A percentile compares a stretch with the other conserved stretches of the same genome.
Evolutionary conservation across 2,113 vertebrate species (phyloP).

Genomic region (Crotalus helleri): DNA sequence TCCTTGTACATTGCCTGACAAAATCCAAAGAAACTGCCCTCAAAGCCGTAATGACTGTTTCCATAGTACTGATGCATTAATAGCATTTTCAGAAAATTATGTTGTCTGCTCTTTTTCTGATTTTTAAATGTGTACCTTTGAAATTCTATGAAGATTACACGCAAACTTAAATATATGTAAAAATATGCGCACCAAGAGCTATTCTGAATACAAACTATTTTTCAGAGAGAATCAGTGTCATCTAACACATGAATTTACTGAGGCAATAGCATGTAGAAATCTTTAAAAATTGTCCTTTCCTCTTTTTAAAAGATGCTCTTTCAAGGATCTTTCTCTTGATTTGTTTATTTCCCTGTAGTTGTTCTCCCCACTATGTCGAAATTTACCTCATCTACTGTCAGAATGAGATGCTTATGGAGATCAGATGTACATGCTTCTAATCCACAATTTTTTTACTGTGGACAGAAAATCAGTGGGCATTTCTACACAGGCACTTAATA

Average conservation of each 20-base stretch:
- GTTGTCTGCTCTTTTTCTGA: slow-evolving; percentile 76
- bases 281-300: not conserved
- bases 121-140: slow-evolving; percentile 60
- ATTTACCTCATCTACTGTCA: not conserved
- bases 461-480: not conserved
- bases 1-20: slow-evolving; percentile 33
- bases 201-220: slow-evolving; percentile 13
- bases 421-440: not conserved
- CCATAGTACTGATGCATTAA: slow-evolving; percentile 62
- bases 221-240: not conserved
- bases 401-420: not conserved
- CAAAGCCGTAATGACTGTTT: slow-evolving; percentile 34
- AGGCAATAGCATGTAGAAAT: not conserved
- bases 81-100: slow-evolving; percentile 77
- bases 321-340: not conserved
- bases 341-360: not conserved
- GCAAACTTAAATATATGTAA: slow-evolving; percentile 11
- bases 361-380: not conserved
- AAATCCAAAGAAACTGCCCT: slow-evolving; percentile 48
- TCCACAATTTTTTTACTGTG: not conserved
- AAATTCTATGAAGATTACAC: slow-evolving; percentile 39
- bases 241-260: not conserved
- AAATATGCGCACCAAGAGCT: slow-evolving; percentile 12
- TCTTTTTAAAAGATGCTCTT: not conserved
- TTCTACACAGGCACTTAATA: not conserved